A percentile compares a stretch with the other conserved stretches of the same genome.
These are phyloP conservation scores for Cecropterus lyciades DNA, from an alignment of 1,140 invertebrate species.

Conservation along the genomic window DNA sequence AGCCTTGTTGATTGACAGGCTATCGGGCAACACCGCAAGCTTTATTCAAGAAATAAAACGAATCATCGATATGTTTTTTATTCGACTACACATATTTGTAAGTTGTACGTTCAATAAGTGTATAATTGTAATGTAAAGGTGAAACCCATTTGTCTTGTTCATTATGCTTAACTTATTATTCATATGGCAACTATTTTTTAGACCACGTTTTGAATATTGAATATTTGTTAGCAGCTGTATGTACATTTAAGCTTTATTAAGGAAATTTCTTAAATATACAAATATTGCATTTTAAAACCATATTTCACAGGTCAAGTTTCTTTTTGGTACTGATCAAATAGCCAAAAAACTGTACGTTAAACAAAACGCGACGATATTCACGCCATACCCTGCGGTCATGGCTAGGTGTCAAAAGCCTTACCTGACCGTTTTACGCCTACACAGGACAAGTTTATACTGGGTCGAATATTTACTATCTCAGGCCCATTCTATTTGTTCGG, in stretches of 20 bases:
- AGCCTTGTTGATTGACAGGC: slow-evolving; percentile 50
- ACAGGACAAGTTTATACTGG: slow-evolving; percentile 57
- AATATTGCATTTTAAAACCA: slow-evolving; percentile 39
- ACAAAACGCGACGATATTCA: slow-evolving; percentile 74
- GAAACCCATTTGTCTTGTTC: too few species aligned
- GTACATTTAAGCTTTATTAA: background rate
- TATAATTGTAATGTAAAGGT: too few species aligned
- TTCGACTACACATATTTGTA: background rate
- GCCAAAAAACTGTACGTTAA: slow-evolving; percentile 69
- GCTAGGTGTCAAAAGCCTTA: slow-evolving; percentile 83
- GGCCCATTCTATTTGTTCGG: slow-evolving; percentile 69
- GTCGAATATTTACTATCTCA: slow-evolving; percentile 72
- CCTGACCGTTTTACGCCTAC: slow-evolving; percentile 76
- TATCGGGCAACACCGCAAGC: slow-evolving; percentile 38
- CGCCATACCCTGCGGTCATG: slow-evolving; percentile 56
- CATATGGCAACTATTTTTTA: too few species aligned
- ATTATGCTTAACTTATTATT: too few species aligned
- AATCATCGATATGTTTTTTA: slow-evolving; percentile 14
- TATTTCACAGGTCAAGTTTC: slow-evolving; percentile 41
- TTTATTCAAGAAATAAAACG: slow-evolving; percentile 37
- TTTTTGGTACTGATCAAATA: slow-evolving; percentile 57
- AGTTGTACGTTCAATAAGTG: background rate
- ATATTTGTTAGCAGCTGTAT: slow-evolving; percentile 23
- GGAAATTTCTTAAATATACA: background rate
- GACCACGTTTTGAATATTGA: slow-evolving; percentile 14